Evolutionary conservation across 2,888 invertebrate species (phyloP).

Genomic region (Tipula helvola): DNA sequence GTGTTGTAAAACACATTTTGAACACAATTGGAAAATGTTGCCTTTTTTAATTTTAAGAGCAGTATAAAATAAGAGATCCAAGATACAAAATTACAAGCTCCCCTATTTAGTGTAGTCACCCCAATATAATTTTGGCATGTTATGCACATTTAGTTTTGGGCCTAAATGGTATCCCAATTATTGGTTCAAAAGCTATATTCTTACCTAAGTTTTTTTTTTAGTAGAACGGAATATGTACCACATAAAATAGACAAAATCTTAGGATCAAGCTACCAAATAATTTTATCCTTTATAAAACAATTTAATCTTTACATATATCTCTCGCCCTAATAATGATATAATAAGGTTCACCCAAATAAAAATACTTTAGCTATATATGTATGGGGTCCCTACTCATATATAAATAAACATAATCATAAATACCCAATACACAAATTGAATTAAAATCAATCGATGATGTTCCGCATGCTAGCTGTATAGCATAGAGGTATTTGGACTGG

Average conservation of each 20-base stretch:
- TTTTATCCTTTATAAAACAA: background rate
- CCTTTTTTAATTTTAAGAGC: too few species aligned
- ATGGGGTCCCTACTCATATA: background rate
- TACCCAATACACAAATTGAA: background rate
- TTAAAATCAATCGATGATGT: background rate
- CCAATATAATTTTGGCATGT: too few species aligned
- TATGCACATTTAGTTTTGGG: too few species aligned
- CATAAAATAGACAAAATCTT: background rate
- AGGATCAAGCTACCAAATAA: background rate
- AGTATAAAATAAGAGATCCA: too few species aligned
- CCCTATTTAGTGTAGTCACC: too few species aligned
- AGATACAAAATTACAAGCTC: too few species aligned
- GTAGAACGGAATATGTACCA: background rate
- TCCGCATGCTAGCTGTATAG: background rate
- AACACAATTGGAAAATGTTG: too few species aligned
- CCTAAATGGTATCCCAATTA: too few species aligned
- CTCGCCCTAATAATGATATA: background rate
- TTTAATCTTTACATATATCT: background rate
- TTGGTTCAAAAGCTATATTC: background rate
- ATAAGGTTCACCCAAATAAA: slow-evolving; percentile 4
- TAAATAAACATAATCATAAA: background rate
- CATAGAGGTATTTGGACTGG: background rate
- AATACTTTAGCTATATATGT: background rate
- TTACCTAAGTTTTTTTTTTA: background rate
- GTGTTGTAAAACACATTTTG: too few species aligned